Conservation (phyloP, 2,113 vertebrate genomes). For the Lagenorhynchus albirostris region DNA sequence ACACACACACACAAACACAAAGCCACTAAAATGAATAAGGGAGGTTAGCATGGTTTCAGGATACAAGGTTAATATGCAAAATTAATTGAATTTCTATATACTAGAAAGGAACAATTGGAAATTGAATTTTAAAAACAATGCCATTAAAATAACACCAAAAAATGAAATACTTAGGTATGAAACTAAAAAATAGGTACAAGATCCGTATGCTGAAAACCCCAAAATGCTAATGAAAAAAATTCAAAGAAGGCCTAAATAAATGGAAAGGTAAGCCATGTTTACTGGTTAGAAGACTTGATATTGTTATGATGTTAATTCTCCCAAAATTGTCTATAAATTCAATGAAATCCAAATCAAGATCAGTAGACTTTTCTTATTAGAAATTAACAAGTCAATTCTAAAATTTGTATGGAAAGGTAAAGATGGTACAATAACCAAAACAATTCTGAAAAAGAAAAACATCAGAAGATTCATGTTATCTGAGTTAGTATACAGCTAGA, state of each 20-base stretch:
- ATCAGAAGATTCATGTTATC: not conserved
- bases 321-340: not conserved
- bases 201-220: not conserved
- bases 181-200: not conserved
- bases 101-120: too few relatives aligned
- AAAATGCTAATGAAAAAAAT: not conserved
- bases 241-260: not conserved
- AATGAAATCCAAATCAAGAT: not conserved
- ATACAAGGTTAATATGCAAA: not conserved
- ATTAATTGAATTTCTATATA: not conserved
- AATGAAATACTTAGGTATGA: not conserved
- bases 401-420: not conserved
- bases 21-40: not conserved
- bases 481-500: not conserved
- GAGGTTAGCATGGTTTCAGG: not conserved
- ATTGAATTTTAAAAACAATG: not conserved
- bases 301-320: not conserved
- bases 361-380: not conserved
- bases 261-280: not conserved
- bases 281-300: not conserved
- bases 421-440: not conserved
- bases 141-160: not conserved
- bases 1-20: too few relatives aligned
- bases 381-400: not conserved
- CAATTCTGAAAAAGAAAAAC: not conserved